Evolutionary conservation across 1,140 invertebrate species (phyloP).

Genomic region (Bombus pyrosoma): DNA sequence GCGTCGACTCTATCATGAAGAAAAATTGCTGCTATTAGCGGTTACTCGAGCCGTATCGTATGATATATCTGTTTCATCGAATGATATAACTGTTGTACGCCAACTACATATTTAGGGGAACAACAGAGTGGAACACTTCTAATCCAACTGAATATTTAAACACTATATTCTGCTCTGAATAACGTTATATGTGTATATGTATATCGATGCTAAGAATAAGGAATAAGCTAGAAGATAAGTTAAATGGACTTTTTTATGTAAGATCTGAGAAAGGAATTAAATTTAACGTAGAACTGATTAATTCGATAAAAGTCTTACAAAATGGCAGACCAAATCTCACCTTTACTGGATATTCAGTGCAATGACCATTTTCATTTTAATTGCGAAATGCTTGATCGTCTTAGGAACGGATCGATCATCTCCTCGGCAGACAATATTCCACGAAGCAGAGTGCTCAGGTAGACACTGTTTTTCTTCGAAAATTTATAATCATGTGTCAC

Average conservation of each 20-base stretch:
- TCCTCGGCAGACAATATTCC: conserved; percentile 47
- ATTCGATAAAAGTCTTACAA: neutral
- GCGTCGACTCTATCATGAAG: neutral
- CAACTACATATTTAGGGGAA: neutral
- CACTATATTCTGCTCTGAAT: neutral
- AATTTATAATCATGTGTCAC: neutral
- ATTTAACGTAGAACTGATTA: neutral
- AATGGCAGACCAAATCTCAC: conserved; percentile 73
- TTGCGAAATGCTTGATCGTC: conserved; percentile 64
- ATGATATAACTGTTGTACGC: neutral
- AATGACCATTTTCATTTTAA: conserved; percentile 65
- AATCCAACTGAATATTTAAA: neutral
- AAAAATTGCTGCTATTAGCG: neutral
- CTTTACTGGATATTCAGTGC: conserved; percentile 56
- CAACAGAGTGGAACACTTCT: neutral
- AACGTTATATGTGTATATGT: neutral
- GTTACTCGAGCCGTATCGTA: neutral
- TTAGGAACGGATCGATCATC: conserved; percentile 59
- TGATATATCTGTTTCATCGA: neutral
- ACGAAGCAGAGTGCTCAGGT: conserved; percentile 77
- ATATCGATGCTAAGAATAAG: neutral
- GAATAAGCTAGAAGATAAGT: neutral
- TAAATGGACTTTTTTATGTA: neutral
- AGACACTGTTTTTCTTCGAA: conserved; percentile 35
- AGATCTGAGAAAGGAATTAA: neutral